Evolutionary conservation across 2,888 invertebrate genomes (phyloP).

Genomic region (Gastracanthus pulcherrimus): DNA sequence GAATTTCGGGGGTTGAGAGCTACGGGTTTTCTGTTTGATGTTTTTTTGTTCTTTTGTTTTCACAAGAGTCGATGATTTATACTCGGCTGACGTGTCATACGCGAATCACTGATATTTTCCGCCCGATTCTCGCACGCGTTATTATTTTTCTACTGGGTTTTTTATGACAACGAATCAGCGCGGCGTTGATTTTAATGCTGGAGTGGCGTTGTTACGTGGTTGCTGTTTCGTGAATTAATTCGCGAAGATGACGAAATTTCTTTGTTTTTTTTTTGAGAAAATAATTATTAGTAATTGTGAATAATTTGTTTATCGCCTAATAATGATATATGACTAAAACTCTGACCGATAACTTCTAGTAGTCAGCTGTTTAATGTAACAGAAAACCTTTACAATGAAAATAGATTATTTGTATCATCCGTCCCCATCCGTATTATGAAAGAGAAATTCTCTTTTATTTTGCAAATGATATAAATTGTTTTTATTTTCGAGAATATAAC

Average conservation of each 20-base stretch:
- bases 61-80: conserved; percentile 33
- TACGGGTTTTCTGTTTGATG: not conserved
- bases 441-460: too few relatives aligned
- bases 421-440: too few relatives aligned
- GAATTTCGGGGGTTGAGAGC: conserved; percentile 3
- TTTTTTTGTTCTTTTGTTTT: not conserved
- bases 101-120: conserved; percentile 33
- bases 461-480: too few relatives aligned
- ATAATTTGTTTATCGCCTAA: too few relatives aligned
- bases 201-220: not conserved
- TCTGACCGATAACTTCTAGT: too few relatives aligned
- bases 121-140: not conserved
- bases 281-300: too few relatives aligned
- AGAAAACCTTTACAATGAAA: too few relatives aligned
- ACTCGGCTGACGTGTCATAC: not conserved
- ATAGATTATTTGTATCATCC: too few relatives aligned
- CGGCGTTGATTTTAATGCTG: conserved; percentile 19
- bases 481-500: too few relatives aligned
- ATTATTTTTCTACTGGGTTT: conserved; percentile 13
- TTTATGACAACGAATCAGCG: not conserved
- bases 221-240: not conserved
- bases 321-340: too few relatives aligned
- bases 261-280: too few relatives aligned
- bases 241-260: not conserved
- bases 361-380: too few relatives aligned